Evolutionary conservation across 30 jellyfish, hydroid and myxozoan genomes (phyloP), one percentile per base, ranked within the genome.

Genomic region (Aurelia aurita): DNA sequence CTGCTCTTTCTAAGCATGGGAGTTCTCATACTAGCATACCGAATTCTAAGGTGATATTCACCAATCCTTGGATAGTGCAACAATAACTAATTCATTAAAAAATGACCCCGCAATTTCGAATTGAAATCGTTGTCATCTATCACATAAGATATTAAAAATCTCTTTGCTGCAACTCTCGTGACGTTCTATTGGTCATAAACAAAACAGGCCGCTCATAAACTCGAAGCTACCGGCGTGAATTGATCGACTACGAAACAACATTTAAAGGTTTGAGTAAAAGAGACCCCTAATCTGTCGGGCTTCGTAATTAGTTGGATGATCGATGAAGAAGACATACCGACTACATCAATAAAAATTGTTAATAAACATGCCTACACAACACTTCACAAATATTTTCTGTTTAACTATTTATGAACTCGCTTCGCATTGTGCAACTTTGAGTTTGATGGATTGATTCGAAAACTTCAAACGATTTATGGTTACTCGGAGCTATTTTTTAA

Each of bases 281-380:
- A 35, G 79, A n/a, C 45, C 20, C 26, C 62, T 58, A 72, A 60
- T 77, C 62, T 77, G 88, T 77, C 88, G 88, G 88, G 69, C 88
- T 27, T 10, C 54, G 32, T 77, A 77, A 77, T 77, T 77, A 77
- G 88, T 77, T 58, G 88, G 88, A 77, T 77, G 39, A 77, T 77
- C 25, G 11, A 19, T 13, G 53, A 68, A 77, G 25, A 25, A 77
- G 44, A 60, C 27, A 58, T 77, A 49, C 88, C 88, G 88, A 77
- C 88, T 18, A 67, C 54, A 35, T 55, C 67, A 55, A 55, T 55
- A 55, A 55, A 19, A 55, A 55, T 19, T 55, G 67, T 22, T 55
- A 55, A 55, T 55, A 55, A 55, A 55, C 51, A 39, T 39, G 51
- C 51, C 51, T 39, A 39, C 51, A 39, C 51, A 39, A 39, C 51